Base-by-base conservation (phyloP, 2,797 vertebrate genomes). In the Myotis pilosus region DNA sequence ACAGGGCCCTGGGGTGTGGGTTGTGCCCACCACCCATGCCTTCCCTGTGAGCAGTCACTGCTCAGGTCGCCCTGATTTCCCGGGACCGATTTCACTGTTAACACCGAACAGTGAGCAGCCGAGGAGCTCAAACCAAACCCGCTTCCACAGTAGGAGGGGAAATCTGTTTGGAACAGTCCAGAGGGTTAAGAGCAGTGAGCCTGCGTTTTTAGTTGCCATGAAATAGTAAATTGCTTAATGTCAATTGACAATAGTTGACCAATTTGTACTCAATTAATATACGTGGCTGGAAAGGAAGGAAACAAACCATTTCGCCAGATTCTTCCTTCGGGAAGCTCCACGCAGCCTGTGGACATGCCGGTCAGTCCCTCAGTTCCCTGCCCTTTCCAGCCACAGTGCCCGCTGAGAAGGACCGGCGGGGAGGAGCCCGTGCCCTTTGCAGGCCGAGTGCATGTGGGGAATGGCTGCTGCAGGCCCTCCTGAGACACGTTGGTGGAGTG, bases 41-140 rank as follows among this genome's bases (percentile, higher is more conserved):
- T 82, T 83, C 71, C 20, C 92, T 89, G 11, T n/a, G 85, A 93
- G 88, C 15, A 71, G 33, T 33, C 51, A 30, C 23, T 82, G 81
- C 62, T 87, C 87, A 95, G 95, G 96, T 95, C 68, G 78, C 64
- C 71, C 76, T 72, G 71, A 53, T 57, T 90, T 96, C 71, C 75
- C 72, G 44, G 80, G 72, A 66, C 85, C 49, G 28, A 19, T 33
- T 87, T 62, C 69, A 72, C 91, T 36, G n/a, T 83, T 97, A 83
- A 78, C 57, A 90, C 92, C 38, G 79, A 96, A 86, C 87, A 90
- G 82, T 20, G 55, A 96, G 95, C 95, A 97, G 95, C 79, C 60
- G 95, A 96, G 80, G 89, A 93, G 93, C 96, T 97, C 96, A 95
- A 87, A 93, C 96, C 94, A 94, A 97, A 95, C 92, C 85, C 72